phyloP scores from a whole-genome alignment of 1,140 invertebrate genomes.

The Philotrypesis tridentata region DNA sequence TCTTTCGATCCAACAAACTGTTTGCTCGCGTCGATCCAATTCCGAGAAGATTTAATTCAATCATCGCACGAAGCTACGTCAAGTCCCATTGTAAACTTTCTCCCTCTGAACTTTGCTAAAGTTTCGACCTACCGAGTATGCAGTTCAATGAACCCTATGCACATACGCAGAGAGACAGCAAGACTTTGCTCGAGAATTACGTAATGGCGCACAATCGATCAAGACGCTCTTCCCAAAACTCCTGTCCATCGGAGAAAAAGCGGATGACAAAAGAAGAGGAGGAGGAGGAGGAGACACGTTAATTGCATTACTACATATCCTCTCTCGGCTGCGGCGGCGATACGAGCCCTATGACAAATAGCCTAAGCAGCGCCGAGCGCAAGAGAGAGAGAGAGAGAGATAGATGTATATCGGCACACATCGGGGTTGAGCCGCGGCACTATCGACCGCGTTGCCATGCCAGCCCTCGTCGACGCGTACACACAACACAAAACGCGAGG shows the following conservation, averaged over 20 bases:
- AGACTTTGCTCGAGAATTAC: too few species aligned
- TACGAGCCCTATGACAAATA: neutral
- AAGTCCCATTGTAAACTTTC: neutral
- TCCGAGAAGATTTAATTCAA: neutral
- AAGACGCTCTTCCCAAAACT: too few species aligned
- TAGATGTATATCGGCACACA: conserved; percentile 36
- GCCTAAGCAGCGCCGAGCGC: neutral
- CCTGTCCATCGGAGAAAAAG: too few species aligned
- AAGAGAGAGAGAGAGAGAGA: neutral
- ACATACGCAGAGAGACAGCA: too few species aligned
- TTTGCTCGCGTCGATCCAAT: too few species aligned
- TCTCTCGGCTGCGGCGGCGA: too few species aligned
- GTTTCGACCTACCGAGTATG: neutral
- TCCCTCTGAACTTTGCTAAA: too few species aligned
- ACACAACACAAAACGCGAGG: conserved; percentile 55
- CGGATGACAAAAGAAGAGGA: too few species aligned
- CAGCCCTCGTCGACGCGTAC: conserved; percentile 61
- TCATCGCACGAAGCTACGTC: neutral
- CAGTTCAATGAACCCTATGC: neutral
- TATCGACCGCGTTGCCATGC: conserved; percentile 70
- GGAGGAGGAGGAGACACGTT: too few species aligned
- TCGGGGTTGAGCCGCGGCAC: neutral
- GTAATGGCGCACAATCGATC: too few species aligned
- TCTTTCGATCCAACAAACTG: too few species aligned
- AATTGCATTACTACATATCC: conserved; percentile 5